Conservation (phyloP, 2,888 invertebrate species). For the Acronicta leporina region DNA sequence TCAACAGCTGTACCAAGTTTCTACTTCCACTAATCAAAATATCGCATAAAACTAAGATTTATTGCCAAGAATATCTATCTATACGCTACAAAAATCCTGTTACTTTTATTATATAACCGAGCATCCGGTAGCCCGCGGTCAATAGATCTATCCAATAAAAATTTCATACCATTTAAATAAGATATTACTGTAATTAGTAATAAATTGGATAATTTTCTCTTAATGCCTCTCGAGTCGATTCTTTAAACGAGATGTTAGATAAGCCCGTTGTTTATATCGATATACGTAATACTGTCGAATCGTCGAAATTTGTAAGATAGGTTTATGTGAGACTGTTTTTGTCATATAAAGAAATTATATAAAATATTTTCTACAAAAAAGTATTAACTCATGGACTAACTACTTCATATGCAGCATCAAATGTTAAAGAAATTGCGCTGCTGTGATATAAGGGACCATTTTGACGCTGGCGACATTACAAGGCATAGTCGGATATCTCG, state of each 20-base stretch:
- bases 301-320: conserved; percentile 9
- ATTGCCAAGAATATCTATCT: conserved; percentile 14
- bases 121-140: conserved; percentile 35
- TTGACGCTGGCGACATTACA: too few relatives aligned
- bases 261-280: conserved; percentile 38
- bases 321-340: conserved; percentile 15
- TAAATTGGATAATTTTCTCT: conserved; percentile 54
- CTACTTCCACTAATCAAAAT: not conserved
- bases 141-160: conserved; percentile 50
- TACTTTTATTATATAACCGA: conserved; percentile 50
- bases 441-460: too few relatives aligned
- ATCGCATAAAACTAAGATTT: not conserved
- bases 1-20: not conserved
- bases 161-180: conserved; percentile 58
- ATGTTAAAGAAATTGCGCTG: conserved; percentile 3
- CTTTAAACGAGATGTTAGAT: conserved; percentile 57
- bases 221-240: conserved; percentile 40
- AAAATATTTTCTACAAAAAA: too few relatives aligned
- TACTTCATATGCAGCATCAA: not conserved
- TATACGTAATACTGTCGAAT: conserved; percentile 31
- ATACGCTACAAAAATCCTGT: conserved; percentile 39
- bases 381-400: not conserved
- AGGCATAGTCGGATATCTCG: too few relatives aligned
- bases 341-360: not conserved
- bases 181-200: conserved; percentile 61